Base-by-base conservation (phyloP, 2,797 vertebrate genomes). In the Phataginus tricuspis region DNA sequence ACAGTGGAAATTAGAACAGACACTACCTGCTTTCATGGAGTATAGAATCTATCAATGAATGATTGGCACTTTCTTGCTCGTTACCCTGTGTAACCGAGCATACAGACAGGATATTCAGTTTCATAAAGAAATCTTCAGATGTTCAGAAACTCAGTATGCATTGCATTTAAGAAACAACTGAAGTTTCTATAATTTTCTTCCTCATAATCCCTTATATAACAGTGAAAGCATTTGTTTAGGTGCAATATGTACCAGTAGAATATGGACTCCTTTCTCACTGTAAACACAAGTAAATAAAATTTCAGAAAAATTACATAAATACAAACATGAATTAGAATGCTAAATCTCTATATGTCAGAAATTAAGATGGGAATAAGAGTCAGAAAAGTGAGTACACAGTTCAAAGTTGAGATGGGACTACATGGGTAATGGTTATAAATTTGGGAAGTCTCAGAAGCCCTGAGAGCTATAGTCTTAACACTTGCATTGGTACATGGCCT, bases 241-340 rank as follows among this genome's bases (percentile, higher is more conserved):
- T 31, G 21, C 15, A 61, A 27, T 34, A 5, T 25, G 66, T 51
- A 84, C 7, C 57, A 83, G 25, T 45, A 63, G 53, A 51, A 57
- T 42, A n/a, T 75, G n/a, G 11, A 29, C 27, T 27, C 31, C 69
- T 74, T 85, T 64, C 59, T 88, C 31, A 89, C 9, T 89, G 18
- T 95, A 93, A 86, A 42, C 5, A 85, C 23, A 88, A 77, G 39
- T 61, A 69, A 88, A 68, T 78, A 72, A 68, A 68, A 63, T 72
- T 78, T 86, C 23, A 72, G 61, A 19, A 66, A 57, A 90, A 66
- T 42, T 27, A 42, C 34, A 49, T 68, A 51, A 82, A 64, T 55
- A 57, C 15, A 89, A 68, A 8, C 10, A 31, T 82, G n/a, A 77
- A 88, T 85, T 75, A 63, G 23, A 83, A 66, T 55, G 57, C 18